phyloP scores from a whole-genome alignment of 2,888 invertebrate genomes.

The Acleris sparsana region DNA sequence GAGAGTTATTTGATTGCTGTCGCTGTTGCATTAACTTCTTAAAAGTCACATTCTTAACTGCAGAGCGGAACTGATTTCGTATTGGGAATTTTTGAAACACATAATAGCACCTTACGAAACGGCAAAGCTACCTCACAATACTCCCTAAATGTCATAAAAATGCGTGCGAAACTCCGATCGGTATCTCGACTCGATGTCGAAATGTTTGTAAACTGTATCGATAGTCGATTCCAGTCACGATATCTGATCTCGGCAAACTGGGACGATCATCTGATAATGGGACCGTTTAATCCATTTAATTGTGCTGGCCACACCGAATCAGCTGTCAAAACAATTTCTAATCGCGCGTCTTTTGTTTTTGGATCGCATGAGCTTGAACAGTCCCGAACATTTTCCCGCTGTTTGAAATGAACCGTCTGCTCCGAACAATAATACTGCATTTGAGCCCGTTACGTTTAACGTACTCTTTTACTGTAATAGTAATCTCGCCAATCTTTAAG shows the following conservation, averaged over 20 bases:
- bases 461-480: too few relatives aligned
- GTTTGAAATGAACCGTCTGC: too few relatives aligned
- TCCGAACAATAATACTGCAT: too few relatives aligned
- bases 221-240: slow-evolving; percentile 64
- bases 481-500: too few relatives aligned
- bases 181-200: slow-evolving; percentile 71
- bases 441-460: too few relatives aligned
- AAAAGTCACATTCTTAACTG: too few relatives aligned
- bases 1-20: too few relatives aligned
- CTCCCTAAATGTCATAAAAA: slow-evolving; percentile 29
- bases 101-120: slow-evolving; percentile 16
- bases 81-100: background rate
- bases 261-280: slow-evolving; percentile 49
- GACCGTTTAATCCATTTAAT: slow-evolving; percentile 42
- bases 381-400: background rate
- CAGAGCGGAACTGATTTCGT: background rate
- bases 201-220: slow-evolving; percentile 80
- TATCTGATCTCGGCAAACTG: slow-evolving; percentile 55
- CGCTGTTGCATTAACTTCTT: too few relatives aligned
- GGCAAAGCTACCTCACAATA: slow-evolving; percentile 7
- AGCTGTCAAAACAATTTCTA: slow-evolving; percentile 37
- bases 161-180: slow-evolving; percentile 49
- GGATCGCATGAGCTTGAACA: slow-evolving; percentile 20
- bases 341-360: slow-evolving; percentile 33
- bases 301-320: slow-evolving; percentile 35